A percentile compares a stretch with the other conserved stretches of the same genome.
phyloP scores from a whole-genome alignment of 2,888 invertebrate genomes.

The Alloscopus bannaensis region DNA sequence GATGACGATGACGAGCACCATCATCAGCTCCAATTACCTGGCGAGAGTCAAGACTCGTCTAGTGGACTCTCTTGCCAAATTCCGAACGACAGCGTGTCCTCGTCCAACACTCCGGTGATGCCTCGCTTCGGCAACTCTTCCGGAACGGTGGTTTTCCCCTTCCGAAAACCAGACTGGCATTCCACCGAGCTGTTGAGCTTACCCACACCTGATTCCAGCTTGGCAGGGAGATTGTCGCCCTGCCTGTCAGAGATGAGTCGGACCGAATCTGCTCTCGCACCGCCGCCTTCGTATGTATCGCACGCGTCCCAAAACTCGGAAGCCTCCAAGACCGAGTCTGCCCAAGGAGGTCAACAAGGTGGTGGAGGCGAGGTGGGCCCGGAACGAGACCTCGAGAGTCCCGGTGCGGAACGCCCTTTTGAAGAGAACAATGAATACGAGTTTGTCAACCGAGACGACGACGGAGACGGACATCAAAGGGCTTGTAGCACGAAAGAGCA shows the following conservation, averaged over 20 bases:
- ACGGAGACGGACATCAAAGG: background rate
- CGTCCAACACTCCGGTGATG: slow-evolving; percentile 70
- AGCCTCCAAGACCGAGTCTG: slow-evolving; percentile 70
- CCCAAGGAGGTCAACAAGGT: slow-evolving; percentile 55
- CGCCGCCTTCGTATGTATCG: slow-evolving; percentile 69
- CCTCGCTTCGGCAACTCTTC: slow-evolving; percentile 66
- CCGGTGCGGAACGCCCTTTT: slow-evolving; percentile 29
- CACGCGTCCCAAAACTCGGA: slow-evolving; percentile 72
- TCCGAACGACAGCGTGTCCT: slow-evolving; percentile 64
- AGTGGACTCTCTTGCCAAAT: slow-evolving; percentile 46
- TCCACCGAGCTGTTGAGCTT: slow-evolving; percentile 63
- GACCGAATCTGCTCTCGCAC: slow-evolving; percentile 70
- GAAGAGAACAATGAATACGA: background rate
- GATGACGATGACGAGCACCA: background rate
- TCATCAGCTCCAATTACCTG: slow-evolving; percentile 33
- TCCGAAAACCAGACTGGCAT: slow-evolving; percentile 59
- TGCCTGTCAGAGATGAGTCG: slow-evolving; percentile 68
- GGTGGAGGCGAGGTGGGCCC: slow-evolving; percentile 37
- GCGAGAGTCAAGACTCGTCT: slow-evolving; percentile 46
- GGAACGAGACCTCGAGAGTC: slow-evolving; percentile 46
- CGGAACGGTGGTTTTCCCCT: slow-evolving; percentile 65
- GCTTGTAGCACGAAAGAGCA: slow-evolving; percentile 9
- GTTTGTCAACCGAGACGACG: background rate
- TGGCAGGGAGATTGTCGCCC: slow-evolving; percentile 67
- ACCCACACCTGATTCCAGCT: slow-evolving; percentile 61